These are phyloP conservation scores for Diadegma fenestrale DNA, from an alignment of 2,888 invertebrate genomes.

Conservation along the genomic window DNA sequence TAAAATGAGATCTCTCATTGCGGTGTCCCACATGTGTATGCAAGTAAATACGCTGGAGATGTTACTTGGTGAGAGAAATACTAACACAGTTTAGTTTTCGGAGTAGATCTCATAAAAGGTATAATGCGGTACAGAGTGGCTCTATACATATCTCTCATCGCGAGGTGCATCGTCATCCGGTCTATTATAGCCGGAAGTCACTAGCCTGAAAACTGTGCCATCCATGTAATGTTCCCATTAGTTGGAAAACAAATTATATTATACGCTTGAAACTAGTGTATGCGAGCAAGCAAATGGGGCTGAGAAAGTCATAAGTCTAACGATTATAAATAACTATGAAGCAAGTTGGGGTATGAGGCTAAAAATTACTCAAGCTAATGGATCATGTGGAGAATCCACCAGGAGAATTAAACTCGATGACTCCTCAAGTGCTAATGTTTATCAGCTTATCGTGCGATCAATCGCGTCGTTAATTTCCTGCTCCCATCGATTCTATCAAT, in stretches of 20 bases:
- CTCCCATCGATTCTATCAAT: background rate
- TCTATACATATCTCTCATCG: conserved; percentile 22
- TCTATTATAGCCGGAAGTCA: conserved; percentile 54
- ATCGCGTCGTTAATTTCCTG: background rate
- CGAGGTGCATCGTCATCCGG: conserved; percentile 48
- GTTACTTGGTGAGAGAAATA: conserved; percentile 26
- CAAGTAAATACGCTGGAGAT: conserved; percentile 27
- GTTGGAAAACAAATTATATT: conserved; percentile 38
- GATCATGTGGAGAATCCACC: background rate
- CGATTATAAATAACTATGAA: conserved; percentile 32
- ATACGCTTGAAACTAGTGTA: conserved; percentile 1
- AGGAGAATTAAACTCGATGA: background rate
- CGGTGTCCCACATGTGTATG: conserved; percentile 16
- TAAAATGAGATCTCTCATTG: conserved; percentile 19
- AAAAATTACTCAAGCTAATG: conserved; percentile 17
- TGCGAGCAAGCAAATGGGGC: conserved; percentile 7
- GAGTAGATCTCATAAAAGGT: conserved; percentile 19
- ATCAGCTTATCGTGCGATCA: background rate
- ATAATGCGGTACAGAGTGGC: background rate
- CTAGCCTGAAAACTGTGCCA: conserved; percentile 46
- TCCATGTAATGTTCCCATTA: conserved; percentile 25
- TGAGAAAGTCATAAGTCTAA: background rate
- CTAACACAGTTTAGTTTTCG: conserved; percentile 31
- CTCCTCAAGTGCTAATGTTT: background rate
- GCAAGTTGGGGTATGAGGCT: background rate